Conservation (phyloP, 2,113 vertebrate genomes). For the Bos indicus region DNA sequence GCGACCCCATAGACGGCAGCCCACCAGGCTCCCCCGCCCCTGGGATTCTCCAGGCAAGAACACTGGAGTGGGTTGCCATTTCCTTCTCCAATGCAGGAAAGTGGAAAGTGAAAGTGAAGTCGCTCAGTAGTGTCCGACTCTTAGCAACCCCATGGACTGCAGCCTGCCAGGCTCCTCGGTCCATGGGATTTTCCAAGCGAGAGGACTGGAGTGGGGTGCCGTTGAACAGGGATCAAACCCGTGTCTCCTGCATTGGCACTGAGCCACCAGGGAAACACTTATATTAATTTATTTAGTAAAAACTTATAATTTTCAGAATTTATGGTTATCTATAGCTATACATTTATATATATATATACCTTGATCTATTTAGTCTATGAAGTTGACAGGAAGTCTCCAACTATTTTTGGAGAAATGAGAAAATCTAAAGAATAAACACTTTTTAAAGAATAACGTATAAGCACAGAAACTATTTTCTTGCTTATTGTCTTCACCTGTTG, state of each 20-base stretch:
- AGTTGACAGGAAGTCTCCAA: background rate
- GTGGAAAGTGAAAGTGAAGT: background rate
- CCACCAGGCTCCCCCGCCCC: too few relatives aligned
- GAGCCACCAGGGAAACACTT: background rate
- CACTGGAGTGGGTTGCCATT: background rate
- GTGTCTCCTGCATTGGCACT: background rate
- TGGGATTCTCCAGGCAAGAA: background rate
- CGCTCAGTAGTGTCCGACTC: rapidly evolving
- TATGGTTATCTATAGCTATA: background rate
- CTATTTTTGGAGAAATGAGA: background rate
- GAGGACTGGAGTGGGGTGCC: background rate
- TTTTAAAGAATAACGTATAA: background rate
- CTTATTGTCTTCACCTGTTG: background rate
- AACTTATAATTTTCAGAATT: background rate
- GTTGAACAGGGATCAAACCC: background rate
- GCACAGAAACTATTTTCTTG: background rate
- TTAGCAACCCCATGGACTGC: rapidly evolving
- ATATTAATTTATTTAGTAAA: background rate
- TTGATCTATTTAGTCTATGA: background rate
- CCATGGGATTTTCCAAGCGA: background rate
- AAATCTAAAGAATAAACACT: background rate
- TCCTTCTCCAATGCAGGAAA: background rate
- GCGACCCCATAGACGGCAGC: too few relatives aligned
- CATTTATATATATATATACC: background rate
- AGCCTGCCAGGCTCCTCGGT: background rate